Evolutionary conservation across 2,113 vertebrate species (phyloP), one percentile per base, ranked within the genome.

Genomic region (Setophaga kirtlandii): DNA sequence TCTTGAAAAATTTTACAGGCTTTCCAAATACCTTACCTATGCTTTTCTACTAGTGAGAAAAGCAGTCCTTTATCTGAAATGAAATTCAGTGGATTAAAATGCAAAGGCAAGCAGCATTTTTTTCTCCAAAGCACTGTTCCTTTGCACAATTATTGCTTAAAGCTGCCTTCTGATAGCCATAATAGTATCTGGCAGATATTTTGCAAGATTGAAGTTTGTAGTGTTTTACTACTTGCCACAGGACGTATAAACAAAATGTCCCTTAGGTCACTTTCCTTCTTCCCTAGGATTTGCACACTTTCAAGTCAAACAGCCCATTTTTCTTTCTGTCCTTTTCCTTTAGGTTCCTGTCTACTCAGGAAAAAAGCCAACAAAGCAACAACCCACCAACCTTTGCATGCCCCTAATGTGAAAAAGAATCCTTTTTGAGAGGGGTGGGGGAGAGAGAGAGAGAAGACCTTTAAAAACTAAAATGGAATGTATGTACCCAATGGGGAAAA

Each of bases 261-360:
- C 87, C 87, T 93, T 73, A 69, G 49, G 81, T 90, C 33, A 65
- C 80, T 92, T 92, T 74, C 10, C 89, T 90, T 13, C 35, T 94
- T 93, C 49, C 41, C 41, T 76, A n/a, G 7, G 84, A 60, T 93
- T 94, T 85, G 42, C 55, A 93, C 62, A 59, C 27, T 94, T 95
- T 73, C 5, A 87, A 75, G 53, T 78, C 42, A 82, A 73, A 35
- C 6, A 87, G 35, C 23, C 55, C 65, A 39, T 84, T 87, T 93
- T 94, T 69, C 62, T 82, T 63, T 65, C 37, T 79, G 41, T 84
- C 14, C 18, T 79, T 94, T 91, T 76, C 44, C 82, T 93, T 90
- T 83, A 83, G 59, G 65, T 70, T 96, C 10, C 65, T 82, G 39
- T 63, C 81, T 82, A 39, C 65, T 87, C 53, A 87, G 60, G 31